Conservation (phyloP, 2,888 invertebrate species). For the Papilio elwesi region DNA sequence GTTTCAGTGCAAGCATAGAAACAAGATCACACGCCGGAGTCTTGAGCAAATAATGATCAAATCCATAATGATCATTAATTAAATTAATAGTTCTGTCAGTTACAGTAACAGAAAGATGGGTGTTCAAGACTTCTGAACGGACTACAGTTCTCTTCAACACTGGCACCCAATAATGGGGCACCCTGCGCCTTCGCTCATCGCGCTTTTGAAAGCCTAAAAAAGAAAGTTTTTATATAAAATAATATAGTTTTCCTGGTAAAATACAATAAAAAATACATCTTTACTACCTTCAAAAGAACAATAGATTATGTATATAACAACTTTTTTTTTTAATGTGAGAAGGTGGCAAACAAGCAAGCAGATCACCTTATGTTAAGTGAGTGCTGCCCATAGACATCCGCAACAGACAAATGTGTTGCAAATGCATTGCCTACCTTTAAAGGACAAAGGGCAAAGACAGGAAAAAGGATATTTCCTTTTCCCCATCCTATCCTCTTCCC, state of each 20-base stretch:
- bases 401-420: too few species aligned
- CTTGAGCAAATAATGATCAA: constrained; percentile 97
- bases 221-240: not conserved
- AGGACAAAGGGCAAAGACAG: too few species aligned
- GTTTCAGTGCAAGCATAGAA: constrained; percentile 91
- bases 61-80: constrained; percentile 95
- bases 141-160: constrained; percentile 90
- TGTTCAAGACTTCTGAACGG: constrained; percentile 95
- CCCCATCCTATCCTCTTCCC: too few species aligned
- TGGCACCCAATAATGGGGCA: constrained; percentile 96
- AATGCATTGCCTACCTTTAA: too few species aligned
- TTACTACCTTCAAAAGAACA: not conserved
- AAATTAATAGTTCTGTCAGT: constrained; percentile 92
- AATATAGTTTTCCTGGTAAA: not conserved
- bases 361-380: too few species aligned
- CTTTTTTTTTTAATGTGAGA: too few species aligned
- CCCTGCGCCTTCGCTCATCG: constrained; percentile 84
- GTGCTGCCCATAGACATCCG: too few species aligned
- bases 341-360: too few species aligned
- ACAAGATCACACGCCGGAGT: constrained; percentile 96
- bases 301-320: too few species aligned
- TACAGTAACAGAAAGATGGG: constrained; percentile 91
- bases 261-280: constrained; percentile 1
- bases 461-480: too few species aligned
- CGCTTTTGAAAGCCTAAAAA: constrained; percentile 87